phyloP scores from a whole-genome alignment of 2,113 vertebrate species.

The Sialia sialis region DNA sequence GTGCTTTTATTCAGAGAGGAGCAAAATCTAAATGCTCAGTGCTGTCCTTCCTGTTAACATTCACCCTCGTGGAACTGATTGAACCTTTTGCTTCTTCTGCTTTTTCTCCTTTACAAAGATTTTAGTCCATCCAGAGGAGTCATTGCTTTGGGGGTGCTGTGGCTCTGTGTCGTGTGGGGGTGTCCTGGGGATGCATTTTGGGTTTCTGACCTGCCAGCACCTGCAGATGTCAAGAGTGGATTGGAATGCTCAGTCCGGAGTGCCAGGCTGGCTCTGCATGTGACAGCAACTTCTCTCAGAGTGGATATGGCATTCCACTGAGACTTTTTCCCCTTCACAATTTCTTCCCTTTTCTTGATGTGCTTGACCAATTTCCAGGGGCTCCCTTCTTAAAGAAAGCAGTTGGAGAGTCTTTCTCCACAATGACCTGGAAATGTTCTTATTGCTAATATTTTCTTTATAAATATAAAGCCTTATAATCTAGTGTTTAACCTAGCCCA shows the following conservation, averaged over 20 bases:
- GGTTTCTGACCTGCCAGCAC: not conserved
- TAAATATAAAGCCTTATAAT: not conserved
- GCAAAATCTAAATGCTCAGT: not conserved
- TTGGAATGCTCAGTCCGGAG: not conserved
- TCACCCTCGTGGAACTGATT: not conserved
- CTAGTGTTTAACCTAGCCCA: not conserved
- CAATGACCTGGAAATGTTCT: not conserved
- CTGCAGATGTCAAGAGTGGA: not conserved
- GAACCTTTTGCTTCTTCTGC: not conserved
- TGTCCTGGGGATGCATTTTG: not conserved
- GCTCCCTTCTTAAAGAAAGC: not conserved
- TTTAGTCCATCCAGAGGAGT: not conserved
- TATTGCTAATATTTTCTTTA: not conserved
- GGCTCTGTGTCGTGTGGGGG: not conserved
- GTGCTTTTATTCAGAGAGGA: not conserved
- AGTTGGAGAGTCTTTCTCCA: not conserved
- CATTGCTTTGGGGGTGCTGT: not conserved
- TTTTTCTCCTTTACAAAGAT: not conserved
- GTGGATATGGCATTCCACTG: not conserved
- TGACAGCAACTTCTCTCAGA: not conserved
- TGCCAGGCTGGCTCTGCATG: not conserved
- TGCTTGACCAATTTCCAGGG: not conserved
- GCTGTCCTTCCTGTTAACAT: not conserved
- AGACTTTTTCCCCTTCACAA: too few relatives aligned
- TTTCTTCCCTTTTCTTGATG: not conserved